Evolutionary conservation across 1,140 invertebrate genomes (phyloP).

Genomic region (Apis florea): DNA sequence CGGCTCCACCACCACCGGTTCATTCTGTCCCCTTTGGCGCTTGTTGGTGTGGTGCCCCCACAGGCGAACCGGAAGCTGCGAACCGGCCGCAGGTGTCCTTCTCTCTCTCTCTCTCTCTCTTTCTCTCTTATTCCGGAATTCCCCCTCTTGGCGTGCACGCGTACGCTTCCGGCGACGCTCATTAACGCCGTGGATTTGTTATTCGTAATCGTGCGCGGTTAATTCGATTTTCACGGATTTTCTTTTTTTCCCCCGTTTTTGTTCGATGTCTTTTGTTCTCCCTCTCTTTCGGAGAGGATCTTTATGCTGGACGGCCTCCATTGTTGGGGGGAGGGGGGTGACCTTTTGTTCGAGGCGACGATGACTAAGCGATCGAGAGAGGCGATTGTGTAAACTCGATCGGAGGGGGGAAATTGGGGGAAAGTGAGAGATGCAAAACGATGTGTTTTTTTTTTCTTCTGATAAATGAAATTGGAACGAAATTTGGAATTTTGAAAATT

Average conservation of each 20-base stretch:
- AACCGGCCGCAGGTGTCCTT: slow-evolving; percentile 27
- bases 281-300: too few relatives aligned
- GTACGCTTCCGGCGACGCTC: slow-evolving; percentile 77
- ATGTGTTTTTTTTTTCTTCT: too few relatives aligned
- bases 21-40: slow-evolving; percentile 71
- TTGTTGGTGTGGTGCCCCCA: slow-evolving; percentile 63
- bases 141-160: slow-evolving; percentile 30
- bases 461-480: too few relatives aligned
- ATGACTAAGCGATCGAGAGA: slow-evolving; percentile 4
- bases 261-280: background rate
- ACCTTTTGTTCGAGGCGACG: background rate
- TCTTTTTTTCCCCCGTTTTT: background rate
- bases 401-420: too few relatives aligned
- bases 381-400: too few relatives aligned
- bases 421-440: too few relatives aligned
- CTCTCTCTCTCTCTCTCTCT: background rate
- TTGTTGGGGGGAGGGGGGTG: background rate
- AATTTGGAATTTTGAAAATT: too few relatives aligned
- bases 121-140: background rate
- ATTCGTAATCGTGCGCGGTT: slow-evolving; percentile 75
- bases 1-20: slow-evolving; percentile 66
- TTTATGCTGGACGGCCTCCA: background rate
- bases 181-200: slow-evolving; percentile 80
- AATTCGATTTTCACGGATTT: slow-evolving; percentile 75
- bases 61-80: slow-evolving; percentile 76